These are phyloP conservation scores for Nibea coibor DNA, from an alignment of 2,113 vertebrate genomes.

Conservation along the genomic window DNA sequence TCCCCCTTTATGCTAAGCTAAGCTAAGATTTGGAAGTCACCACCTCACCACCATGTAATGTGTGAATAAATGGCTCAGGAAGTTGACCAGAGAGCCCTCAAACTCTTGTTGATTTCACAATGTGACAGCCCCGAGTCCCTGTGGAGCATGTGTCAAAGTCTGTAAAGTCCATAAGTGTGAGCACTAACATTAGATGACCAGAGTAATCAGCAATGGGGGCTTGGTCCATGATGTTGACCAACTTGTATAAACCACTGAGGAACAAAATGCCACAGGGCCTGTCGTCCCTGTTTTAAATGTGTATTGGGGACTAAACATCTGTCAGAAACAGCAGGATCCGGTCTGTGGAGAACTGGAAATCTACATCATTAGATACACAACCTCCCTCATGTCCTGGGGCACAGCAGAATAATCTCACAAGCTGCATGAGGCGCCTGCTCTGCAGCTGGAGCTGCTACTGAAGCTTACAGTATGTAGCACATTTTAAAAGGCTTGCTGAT, in stretches of 20 bases:
- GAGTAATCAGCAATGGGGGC: background rate
- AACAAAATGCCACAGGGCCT: constrained; percentile 20
- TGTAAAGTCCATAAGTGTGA: background rate
- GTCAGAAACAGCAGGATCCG: constrained; percentile 36
- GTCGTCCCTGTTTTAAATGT: constrained; percentile 23
- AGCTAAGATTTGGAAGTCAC: background rate
- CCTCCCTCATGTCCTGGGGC: constrained; percentile 30
- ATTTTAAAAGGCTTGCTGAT: background rate
- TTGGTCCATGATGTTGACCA: background rate
- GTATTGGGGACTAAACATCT: constrained; percentile 39
- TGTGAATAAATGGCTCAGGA: background rate
- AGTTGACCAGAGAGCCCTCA: background rate
- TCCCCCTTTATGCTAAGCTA: background rate
- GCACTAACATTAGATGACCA: background rate
- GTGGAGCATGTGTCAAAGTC: constrained; percentile 3
- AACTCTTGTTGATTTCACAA: background rate
- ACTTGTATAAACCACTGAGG: background rate
- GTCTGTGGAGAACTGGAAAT: constrained; percentile 38
- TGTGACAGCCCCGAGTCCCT: background rate
- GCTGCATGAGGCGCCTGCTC: background rate
- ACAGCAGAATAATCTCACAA: constrained; percentile 27
- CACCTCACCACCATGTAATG: background rate
- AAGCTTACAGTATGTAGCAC: background rate
- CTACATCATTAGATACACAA: constrained; percentile 33
- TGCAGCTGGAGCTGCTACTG: constrained; percentile 12